These are phyloP conservation scores for Ctenodactylus gundi DNA, from an alignment of 2,113 vertebrate genomes.

Conservation along the genomic window DNA sequence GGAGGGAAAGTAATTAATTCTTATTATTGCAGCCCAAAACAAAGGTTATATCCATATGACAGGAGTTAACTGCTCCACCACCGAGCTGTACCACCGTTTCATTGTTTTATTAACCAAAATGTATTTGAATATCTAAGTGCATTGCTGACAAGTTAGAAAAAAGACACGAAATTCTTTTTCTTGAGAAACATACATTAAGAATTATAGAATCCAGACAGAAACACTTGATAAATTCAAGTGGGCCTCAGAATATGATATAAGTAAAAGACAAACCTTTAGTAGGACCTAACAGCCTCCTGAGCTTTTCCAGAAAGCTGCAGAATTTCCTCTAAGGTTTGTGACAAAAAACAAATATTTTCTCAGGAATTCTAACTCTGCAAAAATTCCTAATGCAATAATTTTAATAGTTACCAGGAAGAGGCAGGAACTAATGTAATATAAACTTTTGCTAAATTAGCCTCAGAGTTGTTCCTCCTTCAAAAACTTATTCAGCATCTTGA, in stretches of 20 bases:
- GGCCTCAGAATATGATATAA: background rate
- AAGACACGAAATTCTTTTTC: background rate
- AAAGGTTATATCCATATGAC: background rate
- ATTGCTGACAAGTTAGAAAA: background rate
- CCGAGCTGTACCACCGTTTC: background rate
- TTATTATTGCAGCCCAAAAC: background rate
- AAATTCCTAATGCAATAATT: background rate
- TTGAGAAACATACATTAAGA: background rate
- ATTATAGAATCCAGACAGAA: background rate
- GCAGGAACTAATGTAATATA: background rate
- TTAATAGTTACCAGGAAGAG: background rate
- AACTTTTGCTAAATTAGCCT: background rate
- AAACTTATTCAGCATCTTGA: background rate
- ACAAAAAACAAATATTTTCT: background rate
- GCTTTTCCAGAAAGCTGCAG: background rate
- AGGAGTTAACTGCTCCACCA: background rate
- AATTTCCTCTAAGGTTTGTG: background rate
- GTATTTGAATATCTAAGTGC: background rate
- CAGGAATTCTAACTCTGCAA: background rate
- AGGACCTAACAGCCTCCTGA: background rate
- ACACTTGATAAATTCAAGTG: background rate
- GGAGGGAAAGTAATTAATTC: too few relatives aligned
- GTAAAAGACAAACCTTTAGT: background rate
- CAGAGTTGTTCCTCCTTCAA: background rate
- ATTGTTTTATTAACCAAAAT: background rate